Base-by-base conservation (phyloP, 64 coral and sea anemone species). In the Astreopora myriophthalma region DNA sequence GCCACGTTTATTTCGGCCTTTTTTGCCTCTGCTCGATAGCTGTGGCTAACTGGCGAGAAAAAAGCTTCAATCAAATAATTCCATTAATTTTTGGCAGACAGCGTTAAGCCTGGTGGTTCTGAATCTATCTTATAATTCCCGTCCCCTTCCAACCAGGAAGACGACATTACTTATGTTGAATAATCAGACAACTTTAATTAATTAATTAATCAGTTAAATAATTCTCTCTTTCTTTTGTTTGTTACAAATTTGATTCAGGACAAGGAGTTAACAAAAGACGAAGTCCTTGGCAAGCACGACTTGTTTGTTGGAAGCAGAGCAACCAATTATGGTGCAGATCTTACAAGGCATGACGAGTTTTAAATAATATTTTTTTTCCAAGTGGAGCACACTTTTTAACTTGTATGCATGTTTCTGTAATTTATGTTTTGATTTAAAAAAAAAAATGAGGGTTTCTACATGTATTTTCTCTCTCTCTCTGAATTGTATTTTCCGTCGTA, bases 311-410 rank as follows among this genome's bases (percentile, higher is more conserved):
- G 93, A 31, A 95, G 93, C 32, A 65, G 37, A 36, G 93, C 82
- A 23, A 91, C 93, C 3, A 89, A 91, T 22, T 95, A 39, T 52
- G 93, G 93, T 8, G 63, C 69, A 91, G 88, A 80, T 69, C 46
- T 95, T 5, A 89, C 87, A 30, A 62, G 88, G 13, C 93, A 95
- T 66, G 93, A 95, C 1, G 93, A 95, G 70, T 95, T 95, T 52
- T 95, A 55, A 55, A 55, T 55, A 55, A 19, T 55, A 55, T 13
- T 55, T 55, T 55, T 14, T 55, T 55, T 13, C 3, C 51, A 16
- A 55, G 51, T 14, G 12, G 16, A 55, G 3, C 12, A 55, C 51
- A 13, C 51, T 55, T 8, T n/a, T n/a, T n/a, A n/a, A n/a, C n/a
- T n/a, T n/a, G n/a, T n/a, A n/a, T 55, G 51, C 51, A 55, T 55